A percentile compares a stretch with the other conserved stretches of the same genome.
Evolutionary conservation across 2,113 vertebrate species (phyloP).

Genomic region (Cairina moschata): DNA sequence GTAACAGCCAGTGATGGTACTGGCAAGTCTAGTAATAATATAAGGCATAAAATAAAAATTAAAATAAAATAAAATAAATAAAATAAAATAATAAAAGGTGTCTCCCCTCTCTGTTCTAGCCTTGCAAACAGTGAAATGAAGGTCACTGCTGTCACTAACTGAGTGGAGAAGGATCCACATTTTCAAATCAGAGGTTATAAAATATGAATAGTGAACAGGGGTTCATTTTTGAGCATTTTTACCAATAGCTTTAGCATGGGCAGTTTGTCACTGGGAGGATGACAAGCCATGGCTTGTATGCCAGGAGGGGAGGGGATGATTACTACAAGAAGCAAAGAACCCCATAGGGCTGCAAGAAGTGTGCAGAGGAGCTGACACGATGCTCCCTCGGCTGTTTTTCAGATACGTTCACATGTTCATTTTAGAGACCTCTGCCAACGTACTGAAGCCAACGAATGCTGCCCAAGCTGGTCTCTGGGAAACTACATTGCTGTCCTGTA

Average conservation of each 20-base stretch:
- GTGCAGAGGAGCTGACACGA: not conserved
- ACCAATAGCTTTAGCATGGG: not conserved
- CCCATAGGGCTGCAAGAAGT: not conserved
- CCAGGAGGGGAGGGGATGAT: not conserved
- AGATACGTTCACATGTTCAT: conserved; percentile 90
- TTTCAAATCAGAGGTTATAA: not conserved
- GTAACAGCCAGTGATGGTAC: not conserved
- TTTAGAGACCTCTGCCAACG: conserved; percentile 92
- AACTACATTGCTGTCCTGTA: conserved; percentile 93
- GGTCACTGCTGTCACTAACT: not conserved
- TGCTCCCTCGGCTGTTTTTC: conserved; percentile 37
- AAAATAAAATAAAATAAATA: not conserved
- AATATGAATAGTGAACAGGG: not conserved
- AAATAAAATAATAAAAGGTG: not conserved
- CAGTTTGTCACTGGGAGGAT: not conserved
- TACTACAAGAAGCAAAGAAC: not conserved
- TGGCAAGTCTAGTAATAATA: not conserved
- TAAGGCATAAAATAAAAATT: not conserved
- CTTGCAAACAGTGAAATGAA: not conserved
- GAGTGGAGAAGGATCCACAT: not conserved
- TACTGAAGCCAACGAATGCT: conserved; percentile 83
- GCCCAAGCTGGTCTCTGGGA: conserved; percentile 97
- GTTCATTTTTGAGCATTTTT: not conserved
- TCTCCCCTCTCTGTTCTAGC: not conserved
- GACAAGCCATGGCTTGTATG: not conserved